Base-by-base conservation (phyloP, 2,888 invertebrate genomes). In the Catocala nupta region DNA sequence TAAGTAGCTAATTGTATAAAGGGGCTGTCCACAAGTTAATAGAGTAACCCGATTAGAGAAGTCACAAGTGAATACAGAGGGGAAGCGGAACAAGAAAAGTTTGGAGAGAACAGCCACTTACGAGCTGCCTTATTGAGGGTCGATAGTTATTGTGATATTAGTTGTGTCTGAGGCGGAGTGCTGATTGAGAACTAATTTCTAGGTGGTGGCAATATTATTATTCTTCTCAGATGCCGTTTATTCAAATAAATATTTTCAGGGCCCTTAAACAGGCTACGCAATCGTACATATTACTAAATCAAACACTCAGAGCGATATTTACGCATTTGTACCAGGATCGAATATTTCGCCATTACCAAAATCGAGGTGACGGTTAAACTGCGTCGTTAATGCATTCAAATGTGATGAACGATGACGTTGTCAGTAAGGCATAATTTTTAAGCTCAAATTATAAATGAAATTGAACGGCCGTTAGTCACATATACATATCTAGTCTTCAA, bases 11-110 rank as follows among this genome's bases (percentile, higher is more conserved):
- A 91, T 91, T 89, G 87, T 87, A 85, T 88, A 86, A 90, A 85
- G 84, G 75, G 86, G 84, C 87, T 89, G 89, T 91, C 88, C 87
- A 85, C 87, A 86, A 89, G 89, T 87, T 90, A 87, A 89, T 89
- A 85, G 82, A 84, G 82, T 89, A 91, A 90, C 85, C 83, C 85
- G 85, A 88, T 92, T 91, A 89, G 86, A 75, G 76, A 80, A 73
- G 63, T 71, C 82, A 80, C 83, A 78, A 90, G 88, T 90, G 90
- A 91, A 91, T 90, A 90, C 81, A 78, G 78, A 81, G 75, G 75
- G 81, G 75, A 70, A 82, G 81, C 65, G 61, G 69, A 76, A 77
- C 75, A 80, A 77, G 77, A 80, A 82, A 81, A 83, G 77, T 83
- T 81, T 71, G 74, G 73, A 76, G 73, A 71, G 74, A 70, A 78